Conservation (phyloP, 2,797 vertebrate genomes). For the Chloroceryle amazona region DNA sequence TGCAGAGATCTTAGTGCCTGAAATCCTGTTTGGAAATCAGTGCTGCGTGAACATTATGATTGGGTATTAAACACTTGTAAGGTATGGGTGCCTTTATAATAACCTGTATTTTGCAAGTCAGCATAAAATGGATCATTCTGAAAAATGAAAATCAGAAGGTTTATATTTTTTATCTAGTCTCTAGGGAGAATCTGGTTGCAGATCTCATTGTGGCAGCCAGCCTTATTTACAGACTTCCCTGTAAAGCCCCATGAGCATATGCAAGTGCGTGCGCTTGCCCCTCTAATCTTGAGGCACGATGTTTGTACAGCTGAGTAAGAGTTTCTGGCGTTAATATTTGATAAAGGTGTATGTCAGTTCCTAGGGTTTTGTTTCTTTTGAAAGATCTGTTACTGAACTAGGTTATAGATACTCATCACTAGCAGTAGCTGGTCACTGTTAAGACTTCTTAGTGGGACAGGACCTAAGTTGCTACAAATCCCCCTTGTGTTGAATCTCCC, state of each 20-base stretch:
- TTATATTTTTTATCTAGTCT: neutral
- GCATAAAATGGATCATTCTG: constrained; percentile 60
- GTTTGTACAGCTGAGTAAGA: neutral
- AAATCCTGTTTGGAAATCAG: neutral
- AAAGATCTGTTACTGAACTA: neutral
- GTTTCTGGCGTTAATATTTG: accelerated
- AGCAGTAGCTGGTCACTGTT: neutral
- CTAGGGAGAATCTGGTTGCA: neutral
- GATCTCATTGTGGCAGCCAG: neutral
- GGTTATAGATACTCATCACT: neutral
- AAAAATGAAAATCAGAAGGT: neutral
- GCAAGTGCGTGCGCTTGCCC: accelerated
- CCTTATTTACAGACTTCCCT: neutral
- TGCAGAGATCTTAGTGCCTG: neutral
- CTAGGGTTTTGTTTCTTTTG: neutral
- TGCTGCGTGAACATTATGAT: neutral
- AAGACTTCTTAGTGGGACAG: neutral
- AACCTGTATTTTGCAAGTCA: neutral
- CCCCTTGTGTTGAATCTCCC: neutral
- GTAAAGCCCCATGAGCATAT: neutral
- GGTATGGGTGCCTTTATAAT: neutral
- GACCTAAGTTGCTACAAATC: neutral
- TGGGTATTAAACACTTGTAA: neutral
- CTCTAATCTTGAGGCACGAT: neutral
- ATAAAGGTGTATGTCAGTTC: neutral